Base-by-base conservation (phyloP, 2,888 invertebrate species). In the Thyatira batis region DNA sequence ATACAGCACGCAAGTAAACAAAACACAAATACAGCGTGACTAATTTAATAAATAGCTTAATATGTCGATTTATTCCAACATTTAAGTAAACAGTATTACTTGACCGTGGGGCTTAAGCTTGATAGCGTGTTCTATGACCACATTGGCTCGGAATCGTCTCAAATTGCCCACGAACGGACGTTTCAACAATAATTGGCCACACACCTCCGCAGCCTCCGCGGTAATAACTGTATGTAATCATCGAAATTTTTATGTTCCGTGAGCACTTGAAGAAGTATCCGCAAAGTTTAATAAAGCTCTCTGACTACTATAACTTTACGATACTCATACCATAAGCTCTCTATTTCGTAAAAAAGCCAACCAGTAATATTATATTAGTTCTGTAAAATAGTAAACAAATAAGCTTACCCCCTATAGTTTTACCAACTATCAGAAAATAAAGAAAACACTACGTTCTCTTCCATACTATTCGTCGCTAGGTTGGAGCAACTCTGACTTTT, bases 111-210 rank as follows among this genome's bases (percentile, higher is more conserved):
- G 39, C 17, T 11, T 20, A 60, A 54, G 48, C 57, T 57, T 54
- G 39, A 21, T 61, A 54, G 45, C 59, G 53, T 67, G 52, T 20
- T 28, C 45, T 5, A 46, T 25, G 25, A 51, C 55, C 57, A 63
- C 58, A 65, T 67, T 65, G 63, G 57, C 48, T 27, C 28, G 27
- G 28, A 48, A 11, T 63, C 46, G 30, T 62, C 58, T 59, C 51
- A 62, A 67, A 62, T 67, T 67, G 56, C 57, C 57, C 62, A 67
- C 62, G 46, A 61, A 51, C 51, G 53, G 52, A 60, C 57, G 51
- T 46, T 53, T 55, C 51, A 17, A 48, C 20, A 45, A 54, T 55
- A 65, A 61, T 58, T 55, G 33, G 56, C 45, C 55, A 30, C 50
- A 49, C 48, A 52, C 43, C 54, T 53, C 50, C 46, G 21, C 28